These are phyloP conservation scores for Aricia artaxerxes DNA, from an alignment of 2,888 invertebrate species.

Conservation along the genomic window DNA sequence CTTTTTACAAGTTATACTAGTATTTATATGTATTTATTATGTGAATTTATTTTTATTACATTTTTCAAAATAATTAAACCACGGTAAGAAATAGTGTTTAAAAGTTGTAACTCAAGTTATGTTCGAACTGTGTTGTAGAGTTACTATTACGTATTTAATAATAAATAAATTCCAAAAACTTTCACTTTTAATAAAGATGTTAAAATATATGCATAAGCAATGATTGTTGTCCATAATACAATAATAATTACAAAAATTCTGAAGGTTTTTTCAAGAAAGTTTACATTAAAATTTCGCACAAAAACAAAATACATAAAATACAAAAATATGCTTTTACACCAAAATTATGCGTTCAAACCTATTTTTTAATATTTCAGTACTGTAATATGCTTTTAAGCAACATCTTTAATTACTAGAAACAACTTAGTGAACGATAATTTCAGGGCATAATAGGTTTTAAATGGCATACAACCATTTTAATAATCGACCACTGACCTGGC, in stretches of 20 bases:
- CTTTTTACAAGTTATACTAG: no score
- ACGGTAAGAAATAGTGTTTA: background rate
- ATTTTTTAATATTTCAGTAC: no score
- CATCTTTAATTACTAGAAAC: background rate
- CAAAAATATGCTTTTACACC: no score
- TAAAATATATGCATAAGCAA: background rate
- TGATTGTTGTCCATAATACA: background rate
- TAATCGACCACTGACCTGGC: background rate
- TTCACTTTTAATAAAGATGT: background rate
- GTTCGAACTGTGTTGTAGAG: background rate
- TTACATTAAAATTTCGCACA: background rate
- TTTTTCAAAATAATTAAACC: background rate
- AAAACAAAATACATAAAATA: no score
- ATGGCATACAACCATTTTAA: conserved; percentile 14
- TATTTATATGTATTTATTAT: no score
- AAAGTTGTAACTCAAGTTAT: background rate
- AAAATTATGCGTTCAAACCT: no score
- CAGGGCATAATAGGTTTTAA: conserved; percentile 4
- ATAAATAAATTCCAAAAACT: background rate
- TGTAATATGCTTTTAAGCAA: no score
- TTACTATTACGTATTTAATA: background rate
- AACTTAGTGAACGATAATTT: background rate
- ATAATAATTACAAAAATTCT: background rate
- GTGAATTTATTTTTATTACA: no score
- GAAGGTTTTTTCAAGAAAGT: background rate